These are phyloP conservation scores for Agelastica alni DNA, from an alignment of 2,888 invertebrate genomes.

Conservation along the genomic window DNA sequence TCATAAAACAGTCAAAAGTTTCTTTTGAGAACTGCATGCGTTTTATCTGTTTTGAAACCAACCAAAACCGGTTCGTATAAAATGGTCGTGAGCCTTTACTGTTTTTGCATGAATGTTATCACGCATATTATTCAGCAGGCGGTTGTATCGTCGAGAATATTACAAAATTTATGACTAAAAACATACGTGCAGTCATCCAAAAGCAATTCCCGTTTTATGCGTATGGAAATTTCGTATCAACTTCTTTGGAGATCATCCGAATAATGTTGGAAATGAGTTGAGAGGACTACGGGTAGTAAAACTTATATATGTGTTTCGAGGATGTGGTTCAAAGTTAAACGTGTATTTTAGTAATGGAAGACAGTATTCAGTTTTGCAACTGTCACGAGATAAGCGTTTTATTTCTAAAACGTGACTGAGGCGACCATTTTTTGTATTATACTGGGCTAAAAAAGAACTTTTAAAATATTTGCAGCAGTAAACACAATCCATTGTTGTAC, in stretches of 20 bases:
- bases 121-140: constrained; percentile 26
- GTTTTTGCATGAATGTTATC: constrained; percentile 23
- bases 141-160: constrained; percentile 23
- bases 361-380: too few species aligned
- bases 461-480: too few species aligned
- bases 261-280: constrained; percentile 19
- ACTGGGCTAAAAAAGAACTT: too few species aligned
- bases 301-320: constrained; percentile 8
- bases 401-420: too few species aligned
- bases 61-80: constrained; percentile 12
- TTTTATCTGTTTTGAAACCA: background rate
- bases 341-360: too few species aligned
- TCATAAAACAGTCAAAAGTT: too few species aligned
- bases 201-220: constrained; percentile 24
- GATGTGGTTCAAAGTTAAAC: background rate
- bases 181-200: constrained; percentile 24
- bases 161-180: constrained; percentile 25
- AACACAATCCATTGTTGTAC: too few species aligned
- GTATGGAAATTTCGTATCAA: constrained; percentile 26
- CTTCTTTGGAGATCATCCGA: constrained; percentile 19
- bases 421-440: too few species aligned
- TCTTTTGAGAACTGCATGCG: too few species aligned
- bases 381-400: too few species aligned
- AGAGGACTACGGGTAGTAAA: constrained; percentile 11
- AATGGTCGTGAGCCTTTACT: constrained; percentile 21